A percentile compares a stretch with the other conserved stretches of the same genome.
phyloP scores from a whole-genome alignment of 2,113 vertebrate genomes.

The Takifugu flavidus region DNA sequence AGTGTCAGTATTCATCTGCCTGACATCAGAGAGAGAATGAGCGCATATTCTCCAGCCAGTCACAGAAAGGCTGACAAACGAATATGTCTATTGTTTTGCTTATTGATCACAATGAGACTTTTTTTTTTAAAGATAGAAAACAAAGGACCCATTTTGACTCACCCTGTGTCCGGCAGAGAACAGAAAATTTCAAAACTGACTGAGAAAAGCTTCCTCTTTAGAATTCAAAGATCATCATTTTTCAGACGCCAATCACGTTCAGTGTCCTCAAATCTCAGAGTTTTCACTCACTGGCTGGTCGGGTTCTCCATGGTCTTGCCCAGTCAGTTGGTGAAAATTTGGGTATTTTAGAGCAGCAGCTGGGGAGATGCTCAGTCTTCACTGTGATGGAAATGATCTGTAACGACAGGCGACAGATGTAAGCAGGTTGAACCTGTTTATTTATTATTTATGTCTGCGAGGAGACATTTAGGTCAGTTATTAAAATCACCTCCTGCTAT shows the following conservation, averaged over 20 bases:
- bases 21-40: slow-evolving; percentile 14
- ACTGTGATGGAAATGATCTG: slow-evolving; percentile 47
- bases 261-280: too few relatives aligned
- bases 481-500: background rate
- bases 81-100: background rate
- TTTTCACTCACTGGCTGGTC: background rate
- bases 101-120: background rate
- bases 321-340: slow-evolving; percentile 20
- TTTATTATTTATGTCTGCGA: slow-evolving; percentile 5
- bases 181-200: background rate
- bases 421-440: slow-evolving; percentile 18
- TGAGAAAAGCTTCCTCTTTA: background rate
- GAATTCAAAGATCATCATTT: background rate
- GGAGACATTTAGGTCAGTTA: background rate
- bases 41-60: slow-evolving; percentile 7
- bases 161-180: background rate
- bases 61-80: background rate
- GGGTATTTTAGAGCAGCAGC: slow-evolving; percentile 25
- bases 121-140: background rate
- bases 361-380: slow-evolving; percentile 20
- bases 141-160: background rate
- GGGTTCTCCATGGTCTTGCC: background rate
- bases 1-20: slow-evolving; percentile 36
- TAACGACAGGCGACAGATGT: slow-evolving; percentile 42
- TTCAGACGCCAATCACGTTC: too few relatives aligned